A percentile compares a stretch with the other conserved stretches of the same genome.
Evolutionary conservation across 2,888 invertebrate genomes (phyloP).

Genomic region (Lampropteryx suffumata): DNA sequence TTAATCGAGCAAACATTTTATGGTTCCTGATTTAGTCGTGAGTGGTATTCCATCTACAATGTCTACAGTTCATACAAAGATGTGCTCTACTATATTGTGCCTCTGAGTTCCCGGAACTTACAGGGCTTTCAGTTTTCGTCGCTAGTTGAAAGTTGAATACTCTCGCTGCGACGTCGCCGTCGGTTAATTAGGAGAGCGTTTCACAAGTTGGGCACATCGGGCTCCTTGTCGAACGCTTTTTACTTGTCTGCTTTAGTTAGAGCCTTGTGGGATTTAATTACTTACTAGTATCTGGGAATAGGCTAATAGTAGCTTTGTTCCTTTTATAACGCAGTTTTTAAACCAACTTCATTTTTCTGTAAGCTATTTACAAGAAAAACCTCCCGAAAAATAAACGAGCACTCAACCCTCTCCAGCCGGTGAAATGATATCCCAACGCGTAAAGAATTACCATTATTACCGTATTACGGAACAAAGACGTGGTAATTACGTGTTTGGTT

Average conservation of each 20-base stretch:
- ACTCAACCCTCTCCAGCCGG: slow-evolving; percentile 22
- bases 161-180: slow-evolving; percentile 12
- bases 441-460: slow-evolving; percentile 36
- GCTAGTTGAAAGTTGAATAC: slow-evolving; percentile 23
- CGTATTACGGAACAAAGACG: slow-evolving; percentile 28
- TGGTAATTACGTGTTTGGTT: slow-evolving; percentile 28
- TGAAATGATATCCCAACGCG: slow-evolving; percentile 25
- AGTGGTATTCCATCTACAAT: too few relatives aligned
- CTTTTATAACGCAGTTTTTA: too few relatives aligned
- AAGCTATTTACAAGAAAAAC: slow-evolving; percentile 8
- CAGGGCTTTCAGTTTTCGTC: slow-evolving; percentile 23
- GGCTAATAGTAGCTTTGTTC: too few relatives aligned
- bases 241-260: background rate
- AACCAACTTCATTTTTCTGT: too few relatives aligned
- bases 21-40: too few relatives aligned
- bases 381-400: slow-evolving; percentile 12
- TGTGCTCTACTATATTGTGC: background rate
- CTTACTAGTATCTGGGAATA: too few relatives aligned
- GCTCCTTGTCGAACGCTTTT: slow-evolving; percentile 2
- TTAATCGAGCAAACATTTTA: too few relatives aligned
- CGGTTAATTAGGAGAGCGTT: slow-evolving; percentile 21
- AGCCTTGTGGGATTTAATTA: background rate
- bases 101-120: background rate
- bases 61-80: background rate
- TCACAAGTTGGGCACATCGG: slow-evolving; percentile 6